Conservation (phyloP, 2,888 invertebrate genomes). For the Pimpla rufipes region DNA sequence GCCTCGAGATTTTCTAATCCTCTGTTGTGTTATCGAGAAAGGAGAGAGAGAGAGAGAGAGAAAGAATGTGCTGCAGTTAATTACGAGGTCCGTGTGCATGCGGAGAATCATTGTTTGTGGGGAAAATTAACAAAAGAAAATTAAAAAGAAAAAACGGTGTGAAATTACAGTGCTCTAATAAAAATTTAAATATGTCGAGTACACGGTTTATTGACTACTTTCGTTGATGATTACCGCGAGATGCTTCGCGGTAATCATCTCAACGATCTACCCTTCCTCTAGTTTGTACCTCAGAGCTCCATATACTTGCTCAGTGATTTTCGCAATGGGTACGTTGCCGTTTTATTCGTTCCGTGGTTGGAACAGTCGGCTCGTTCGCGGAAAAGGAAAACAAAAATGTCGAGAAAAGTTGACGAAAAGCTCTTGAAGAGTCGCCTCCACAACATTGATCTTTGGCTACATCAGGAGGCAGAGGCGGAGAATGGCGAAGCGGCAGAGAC, state of each 20-base stretch:
- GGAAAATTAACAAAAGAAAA: background rate
- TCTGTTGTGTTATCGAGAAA: conserved; percentile 31
- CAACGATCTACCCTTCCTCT: background rate
- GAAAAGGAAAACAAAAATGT: too few relatives aligned
- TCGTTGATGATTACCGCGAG: background rate
- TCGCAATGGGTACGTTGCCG: too few relatives aligned
- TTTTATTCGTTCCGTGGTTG: too few relatives aligned
- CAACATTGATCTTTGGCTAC: too few relatives aligned
- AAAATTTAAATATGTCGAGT: conserved; percentile 39
- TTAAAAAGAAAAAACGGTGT: conserved; percentile 19
- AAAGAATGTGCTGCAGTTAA: conserved; percentile 9
- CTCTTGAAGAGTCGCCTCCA: too few relatives aligned
- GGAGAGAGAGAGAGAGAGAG: background rate
- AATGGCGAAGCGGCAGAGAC: too few relatives aligned
- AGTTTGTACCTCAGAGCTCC: too few relatives aligned
- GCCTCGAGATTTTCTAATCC: conserved; percentile 44
- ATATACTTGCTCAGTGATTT: too few relatives aligned
- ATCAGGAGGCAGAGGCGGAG: too few relatives aligned
- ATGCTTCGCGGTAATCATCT: background rate
- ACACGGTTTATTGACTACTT: background rate
- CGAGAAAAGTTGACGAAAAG: too few relatives aligned
- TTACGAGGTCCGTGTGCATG: conserved; percentile 16
- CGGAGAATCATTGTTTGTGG: conserved; percentile 46
- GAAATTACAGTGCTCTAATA: conserved; percentile 48
- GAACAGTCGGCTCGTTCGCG: too few relatives aligned